Percentiles rank a stretch among this genome's conserved stretches.
Evolutionary conservation across 2,888 invertebrate species (phyloP).

Genomic region (Euplexia lucipara): DNA sequence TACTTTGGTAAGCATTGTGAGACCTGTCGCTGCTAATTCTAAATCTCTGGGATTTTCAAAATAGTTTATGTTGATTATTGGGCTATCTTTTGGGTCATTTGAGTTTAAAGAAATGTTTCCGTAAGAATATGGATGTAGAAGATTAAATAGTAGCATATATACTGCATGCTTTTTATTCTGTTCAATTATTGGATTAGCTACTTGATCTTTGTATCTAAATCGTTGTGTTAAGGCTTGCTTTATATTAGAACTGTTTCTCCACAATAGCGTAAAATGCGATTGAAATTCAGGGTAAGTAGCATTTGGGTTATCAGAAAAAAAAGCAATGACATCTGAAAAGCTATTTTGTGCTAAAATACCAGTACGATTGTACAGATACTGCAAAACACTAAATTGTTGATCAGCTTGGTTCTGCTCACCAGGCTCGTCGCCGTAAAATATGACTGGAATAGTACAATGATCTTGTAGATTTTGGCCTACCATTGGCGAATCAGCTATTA

Average conservation of each 20-base stretch:
- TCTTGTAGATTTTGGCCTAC: slow-evolving; percentile 91
- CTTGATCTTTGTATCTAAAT: slow-evolving; percentile 66
- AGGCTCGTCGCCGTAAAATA: slow-evolving; percentile 76
- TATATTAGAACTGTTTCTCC: slow-evolving; percentile 72
- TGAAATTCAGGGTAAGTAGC: slow-evolving; percentile 77
- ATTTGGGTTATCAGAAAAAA: slow-evolving; percentile 71
- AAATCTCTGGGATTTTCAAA: slow-evolving; percentile 90
- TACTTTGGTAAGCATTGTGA: slow-evolving; percentile 72
- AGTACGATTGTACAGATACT: slow-evolving; percentile 87
- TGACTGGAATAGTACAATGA: slow-evolving; percentile 83
- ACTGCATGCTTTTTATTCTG: slow-evolving; percentile 72
- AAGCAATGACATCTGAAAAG: slow-evolving; percentile 89
- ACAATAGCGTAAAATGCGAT: slow-evolving; percentile 67
- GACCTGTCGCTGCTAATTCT: slow-evolving; percentile 70
- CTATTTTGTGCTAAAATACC: slow-evolving; percentile 87
- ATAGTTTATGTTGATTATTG: slow-evolving; percentile 77
- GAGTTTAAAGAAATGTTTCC: slow-evolving; percentile 91
- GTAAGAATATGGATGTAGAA: slow-evolving; percentile 87
- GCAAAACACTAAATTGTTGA: slow-evolving; percentile 74
- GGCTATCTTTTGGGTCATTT: slow-evolving; percentile 88
- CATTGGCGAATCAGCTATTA: slow-evolving; percentile 81
- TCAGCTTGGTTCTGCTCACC: slow-evolving; percentile 66
- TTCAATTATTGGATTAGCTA: slow-evolving; percentile 56
- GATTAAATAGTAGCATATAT: slow-evolving; percentile 75
- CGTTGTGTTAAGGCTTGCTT: slow-evolving; percentile 2